phyloP scores from a whole-genome alignment of 2,888 invertebrate species.

The Acheta domesticus region DNA sequence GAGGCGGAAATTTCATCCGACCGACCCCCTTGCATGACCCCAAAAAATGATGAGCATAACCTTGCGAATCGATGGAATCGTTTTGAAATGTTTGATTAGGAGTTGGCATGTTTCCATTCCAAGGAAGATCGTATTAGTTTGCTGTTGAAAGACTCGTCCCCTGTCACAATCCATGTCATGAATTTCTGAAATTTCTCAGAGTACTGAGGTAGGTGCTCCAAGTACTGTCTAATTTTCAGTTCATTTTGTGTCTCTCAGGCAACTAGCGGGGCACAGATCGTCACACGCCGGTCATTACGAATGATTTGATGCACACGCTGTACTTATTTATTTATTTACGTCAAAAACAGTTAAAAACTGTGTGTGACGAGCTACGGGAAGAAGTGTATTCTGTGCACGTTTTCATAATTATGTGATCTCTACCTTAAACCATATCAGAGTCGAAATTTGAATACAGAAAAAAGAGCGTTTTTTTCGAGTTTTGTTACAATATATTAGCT shows the following conservation, averaged over 20 bases:
- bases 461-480: too few relatives aligned
- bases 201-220: background rate
- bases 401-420: too few relatives aligned
- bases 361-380: too few relatives aligned
- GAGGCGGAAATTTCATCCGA: too few relatives aligned
- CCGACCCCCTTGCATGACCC: too few relatives aligned
- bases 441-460: too few relatives aligned
- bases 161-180: background rate
- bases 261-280: background rate
- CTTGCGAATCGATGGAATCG: background rate
- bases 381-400: too few relatives aligned
- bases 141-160: background rate
- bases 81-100: background rate
- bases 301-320: background rate
- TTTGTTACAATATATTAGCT: too few relatives aligned
- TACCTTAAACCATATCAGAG: too few relatives aligned
- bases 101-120: background rate
- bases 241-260: background rate
- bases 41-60: slow-evolving; percentile 18
- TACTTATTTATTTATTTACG: too few relatives aligned
- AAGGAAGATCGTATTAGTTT: background rate
- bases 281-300: too few relatives aligned
- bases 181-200: background rate
- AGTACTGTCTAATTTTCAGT: background rate
- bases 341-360: too few relatives aligned